Percentiles rank a stretch among this genome's conserved stretches.
These are phyloP conservation scores for Elaeidobius kamerunicus DNA, from an alignment of 2,888 invertebrate genomes.

Conservation along the genomic window DNA sequence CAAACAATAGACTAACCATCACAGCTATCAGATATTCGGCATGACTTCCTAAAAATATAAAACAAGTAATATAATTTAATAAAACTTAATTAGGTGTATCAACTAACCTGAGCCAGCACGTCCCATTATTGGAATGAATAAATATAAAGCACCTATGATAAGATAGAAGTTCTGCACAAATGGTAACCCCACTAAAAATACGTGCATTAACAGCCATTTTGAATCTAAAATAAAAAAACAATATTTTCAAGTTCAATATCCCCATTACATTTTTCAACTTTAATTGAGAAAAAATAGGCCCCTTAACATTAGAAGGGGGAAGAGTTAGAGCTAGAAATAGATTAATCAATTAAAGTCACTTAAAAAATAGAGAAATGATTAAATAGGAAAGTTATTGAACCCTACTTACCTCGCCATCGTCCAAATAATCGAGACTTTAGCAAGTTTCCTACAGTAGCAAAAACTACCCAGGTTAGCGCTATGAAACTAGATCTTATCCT, in stretches of 20 bases:
- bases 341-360: no score
- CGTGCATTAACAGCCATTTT: conserved; percentile 56
- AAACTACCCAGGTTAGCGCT: conserved; percentile 62
- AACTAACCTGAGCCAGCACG: conserved; percentile 59
- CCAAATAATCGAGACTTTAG: conserved; percentile 53
- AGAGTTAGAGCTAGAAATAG: no score
- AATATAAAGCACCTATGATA: conserved; percentile 63
- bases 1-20: conserved; percentile 49
- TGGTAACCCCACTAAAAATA: conserved; percentile 57
- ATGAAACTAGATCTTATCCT: conserved; percentile 68
- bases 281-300: no score
- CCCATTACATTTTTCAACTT: no score
- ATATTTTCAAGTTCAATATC: no score
- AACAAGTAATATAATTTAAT: not conserved
- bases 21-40: conserved; percentile 66
- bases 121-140: conserved; percentile 81
- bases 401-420: conserved; percentile 53
- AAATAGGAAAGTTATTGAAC: no score
- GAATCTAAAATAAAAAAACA: conserved; percentile 49
- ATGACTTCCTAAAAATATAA: conserved; percentile 50
- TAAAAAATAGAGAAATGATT: no score
- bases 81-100: no score
- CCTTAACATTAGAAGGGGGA: no score
- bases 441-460: conserved; percentile 57
- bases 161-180: conserved; percentile 68